Evolutionary conservation across 2,888 invertebrate genomes (phyloP), one percentile per base, ranked within the genome.

Genomic region (Apamea monoglypha): DNA sequence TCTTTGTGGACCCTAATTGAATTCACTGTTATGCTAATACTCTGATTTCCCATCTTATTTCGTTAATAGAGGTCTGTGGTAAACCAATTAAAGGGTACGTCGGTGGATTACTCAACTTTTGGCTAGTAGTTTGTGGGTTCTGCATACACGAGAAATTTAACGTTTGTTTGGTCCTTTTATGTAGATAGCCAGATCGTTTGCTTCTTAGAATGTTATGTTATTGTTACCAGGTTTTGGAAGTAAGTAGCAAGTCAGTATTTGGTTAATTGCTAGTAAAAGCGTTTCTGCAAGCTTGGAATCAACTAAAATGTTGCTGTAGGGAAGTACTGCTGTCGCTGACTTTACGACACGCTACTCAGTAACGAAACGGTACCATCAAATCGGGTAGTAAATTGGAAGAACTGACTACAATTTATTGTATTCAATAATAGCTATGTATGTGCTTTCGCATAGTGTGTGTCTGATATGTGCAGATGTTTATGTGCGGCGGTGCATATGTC

Each of bases 1-100:
- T 96, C 96, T 97, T 96, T 97, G 96, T 96, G 94, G 93, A 94
- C 94, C 95, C 95, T 96, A 97, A 97, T 97, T 96, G 96, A 96
- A 97, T 96, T 96, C 94, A 95, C 96, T 96, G 96, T 96, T 96
- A 97, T 97, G 97, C 96, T 96, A 97, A 97, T 97, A 96, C 96
- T 95, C 95, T 96, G 96, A 96, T 96, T 96, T 96, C 96, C 96
- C 96, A 96, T 96, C 96, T 96, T 96, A 96, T 96, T 96, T 96
- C 94, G 96, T 96, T 97, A 96, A 96, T 96, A 96, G 96, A 96
- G 96, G 96, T 95, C 95, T 95, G 96, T 94, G 96, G 96, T 96
- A 95, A 96, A 96, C 96, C 96, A 96, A 96, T 96, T 97, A 96
- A 95, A 95, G 96, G 95, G 95, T 95, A 94, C 94, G 95, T 94